A percentile compares a stretch with the other conserved stretches of the same genome.
Conservation (phyloP, 1,140 invertebrate genomes). For the Drosophila leontia region DNA sequence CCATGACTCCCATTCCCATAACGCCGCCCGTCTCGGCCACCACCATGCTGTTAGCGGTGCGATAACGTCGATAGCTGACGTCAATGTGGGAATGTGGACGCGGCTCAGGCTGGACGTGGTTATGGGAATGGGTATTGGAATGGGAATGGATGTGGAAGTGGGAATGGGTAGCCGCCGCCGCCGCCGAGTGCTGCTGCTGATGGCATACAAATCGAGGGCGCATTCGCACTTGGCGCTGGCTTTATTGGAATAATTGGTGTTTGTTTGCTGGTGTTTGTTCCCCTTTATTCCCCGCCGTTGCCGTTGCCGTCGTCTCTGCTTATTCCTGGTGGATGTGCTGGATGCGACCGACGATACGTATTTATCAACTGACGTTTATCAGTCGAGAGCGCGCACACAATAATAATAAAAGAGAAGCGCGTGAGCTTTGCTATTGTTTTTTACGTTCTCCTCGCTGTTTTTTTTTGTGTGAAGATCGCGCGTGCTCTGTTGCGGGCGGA, state of each 20-base stretch:
- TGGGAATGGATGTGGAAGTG: constrained; percentile 41
- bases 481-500: constrained; percentile 58
- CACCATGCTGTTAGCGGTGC: constrained; percentile 66
- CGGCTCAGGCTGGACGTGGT: constrained; percentile 36
- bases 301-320: not conserved
- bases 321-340: not conserved
- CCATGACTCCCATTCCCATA: constrained; percentile 23
- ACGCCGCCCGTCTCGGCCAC: constrained; percentile 48
- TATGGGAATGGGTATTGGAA: constrained; percentile 33
- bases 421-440: constrained; percentile 63
- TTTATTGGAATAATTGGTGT: constrained; percentile 69
- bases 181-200: constrained; percentile 53
- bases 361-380: constrained; percentile 75
- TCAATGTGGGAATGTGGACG: constrained; percentile 53
- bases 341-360: constrained; percentile 45
- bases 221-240: constrained; percentile 71
- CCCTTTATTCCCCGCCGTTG: not conserved
- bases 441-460: constrained; percentile 17
- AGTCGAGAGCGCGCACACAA: constrained; percentile 53
- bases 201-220: constrained; percentile 79
- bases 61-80: constrained; percentile 65
- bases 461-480: constrained; percentile 28
- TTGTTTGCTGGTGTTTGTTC: constrained; percentile 42
- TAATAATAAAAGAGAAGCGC: constrained; percentile 67
- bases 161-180: constrained; percentile 15